Conservation (phyloP, 2,888 invertebrate genomes). For the Bedellia somnulentella region DNA sequence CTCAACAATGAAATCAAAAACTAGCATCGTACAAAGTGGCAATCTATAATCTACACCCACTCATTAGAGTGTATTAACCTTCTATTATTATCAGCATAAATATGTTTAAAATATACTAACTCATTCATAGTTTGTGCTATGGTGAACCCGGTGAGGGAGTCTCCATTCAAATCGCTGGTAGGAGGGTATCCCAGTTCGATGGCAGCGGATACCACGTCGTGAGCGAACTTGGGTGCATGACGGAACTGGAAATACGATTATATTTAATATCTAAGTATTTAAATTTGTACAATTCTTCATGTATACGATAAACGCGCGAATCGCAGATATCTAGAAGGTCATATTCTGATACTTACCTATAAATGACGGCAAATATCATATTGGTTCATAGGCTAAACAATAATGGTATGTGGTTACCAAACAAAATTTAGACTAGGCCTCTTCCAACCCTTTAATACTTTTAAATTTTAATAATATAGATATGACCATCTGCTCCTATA, state of each 20-base stretch:
- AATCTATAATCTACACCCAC: too few relatives aligned
- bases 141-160: conserved; percentile 63
- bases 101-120: conserved; percentile 37
- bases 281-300: not conserved
- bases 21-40: too few relatives aligned
- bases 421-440: not conserved
- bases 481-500: too few relatives aligned
- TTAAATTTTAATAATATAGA: too few relatives aligned
- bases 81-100: too few relatives aligned
- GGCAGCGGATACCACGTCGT: conserved; percentile 64
- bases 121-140: conserved; percentile 66
- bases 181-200: conserved; percentile 64
- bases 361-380: too few relatives aligned
- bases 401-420: not conserved
- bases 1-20: too few relatives aligned
- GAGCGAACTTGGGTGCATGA: conserved; percentile 63
- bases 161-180: conserved; percentile 67
- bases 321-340: too few relatives aligned
- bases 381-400: too few relatives aligned
- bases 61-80: too few relatives aligned
- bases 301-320: too few relatives aligned
- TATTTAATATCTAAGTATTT: not conserved
- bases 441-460: not conserved
- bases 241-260: conserved; percentile 45
- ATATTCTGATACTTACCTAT: too few relatives aligned